Conservation (phyloP, 2,113 vertebrate genomes). For the Climacteris rufus region DNA sequence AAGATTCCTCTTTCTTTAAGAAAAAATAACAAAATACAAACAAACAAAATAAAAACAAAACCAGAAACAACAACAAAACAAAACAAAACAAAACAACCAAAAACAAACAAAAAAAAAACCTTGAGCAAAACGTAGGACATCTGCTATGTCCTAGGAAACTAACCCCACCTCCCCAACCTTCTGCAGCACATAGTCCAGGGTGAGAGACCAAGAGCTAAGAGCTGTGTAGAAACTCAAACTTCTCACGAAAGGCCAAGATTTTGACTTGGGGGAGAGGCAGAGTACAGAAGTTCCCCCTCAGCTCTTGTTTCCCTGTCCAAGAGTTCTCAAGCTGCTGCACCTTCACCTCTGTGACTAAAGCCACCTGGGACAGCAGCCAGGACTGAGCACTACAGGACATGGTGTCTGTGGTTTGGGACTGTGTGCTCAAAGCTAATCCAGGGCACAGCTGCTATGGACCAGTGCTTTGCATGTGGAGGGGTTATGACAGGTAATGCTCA, state of each 20-base stretch:
- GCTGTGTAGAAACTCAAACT: neutral
- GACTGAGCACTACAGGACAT: neutral
- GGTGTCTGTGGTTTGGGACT: neutral
- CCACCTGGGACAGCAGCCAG: accelerated
- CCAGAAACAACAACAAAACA: too few relatives aligned
- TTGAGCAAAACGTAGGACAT: neutral
- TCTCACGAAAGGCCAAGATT: neutral
- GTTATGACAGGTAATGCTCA: neutral
- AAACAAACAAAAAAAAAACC: too few relatives aligned
- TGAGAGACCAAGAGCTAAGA: neutral
- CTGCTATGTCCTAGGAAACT: neutral
- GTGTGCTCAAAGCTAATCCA: neutral
- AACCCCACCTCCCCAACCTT: neutral
- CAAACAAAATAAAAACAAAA: too few relatives aligned
- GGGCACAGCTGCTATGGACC: accelerated
- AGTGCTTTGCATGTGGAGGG: accelerated
- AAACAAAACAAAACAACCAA: neutral
- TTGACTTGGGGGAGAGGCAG: neutral
- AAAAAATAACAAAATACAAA: neutral
- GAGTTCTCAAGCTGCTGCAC: neutral
- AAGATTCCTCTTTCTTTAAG: neutral
- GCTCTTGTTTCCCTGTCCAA: neutral
- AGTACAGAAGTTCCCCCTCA: neutral
- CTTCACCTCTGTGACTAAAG: neutral
- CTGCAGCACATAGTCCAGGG: neutral